Conservation (phyloP, 1,140 invertebrate species). For the Drosophila paulistorum region DNA sequence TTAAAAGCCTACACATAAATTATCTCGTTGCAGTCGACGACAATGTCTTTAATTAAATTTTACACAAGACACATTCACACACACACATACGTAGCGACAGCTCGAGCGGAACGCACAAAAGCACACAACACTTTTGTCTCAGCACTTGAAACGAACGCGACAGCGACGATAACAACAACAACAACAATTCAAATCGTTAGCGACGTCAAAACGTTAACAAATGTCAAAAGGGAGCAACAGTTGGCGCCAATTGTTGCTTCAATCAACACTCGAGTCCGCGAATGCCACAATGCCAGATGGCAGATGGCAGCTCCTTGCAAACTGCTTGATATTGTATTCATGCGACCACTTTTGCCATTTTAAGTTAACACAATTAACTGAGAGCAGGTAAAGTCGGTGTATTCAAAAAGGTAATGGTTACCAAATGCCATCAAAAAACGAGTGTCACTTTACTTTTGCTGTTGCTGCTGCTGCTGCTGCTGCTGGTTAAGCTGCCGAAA, state of each 20-base stretch:
- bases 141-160: slow-evolving; percentile 44
- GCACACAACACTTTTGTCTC: slow-evolving; percentile 64
- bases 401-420: background rate
- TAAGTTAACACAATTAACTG: slow-evolving; percentile 58
- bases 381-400: slow-evolving; percentile 19
- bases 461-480: background rate
- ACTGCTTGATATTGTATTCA: slow-evolving; percentile 42
- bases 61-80: slow-evolving; percentile 12
- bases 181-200: background rate
- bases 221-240: slow-evolving; percentile 62
- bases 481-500: slow-evolving; percentile 59
- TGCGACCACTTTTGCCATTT: slow-evolving; percentile 48
- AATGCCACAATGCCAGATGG: slow-evolving; percentile 35
- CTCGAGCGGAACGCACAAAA: slow-evolving; percentile 53
- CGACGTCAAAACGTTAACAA: slow-evolving; percentile 16
- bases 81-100: slow-evolving; percentile 4
- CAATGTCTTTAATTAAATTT: slow-evolving; percentile 74
- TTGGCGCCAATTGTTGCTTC: slow-evolving; percentile 81
- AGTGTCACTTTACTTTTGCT: slow-evolving; percentile 18
- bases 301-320: slow-evolving; percentile 16
- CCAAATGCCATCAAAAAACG: slow-evolving; percentile 9
- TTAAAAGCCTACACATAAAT: slow-evolving; percentile 74
- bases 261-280: slow-evolving; percentile 55
- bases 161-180: background rate
- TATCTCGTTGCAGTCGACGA: slow-evolving; percentile 59